These are phyloP conservation scores for Gymnorhina tibicen DNA, from an alignment of 2,113 vertebrate species.

Conservation along the genomic window DNA sequence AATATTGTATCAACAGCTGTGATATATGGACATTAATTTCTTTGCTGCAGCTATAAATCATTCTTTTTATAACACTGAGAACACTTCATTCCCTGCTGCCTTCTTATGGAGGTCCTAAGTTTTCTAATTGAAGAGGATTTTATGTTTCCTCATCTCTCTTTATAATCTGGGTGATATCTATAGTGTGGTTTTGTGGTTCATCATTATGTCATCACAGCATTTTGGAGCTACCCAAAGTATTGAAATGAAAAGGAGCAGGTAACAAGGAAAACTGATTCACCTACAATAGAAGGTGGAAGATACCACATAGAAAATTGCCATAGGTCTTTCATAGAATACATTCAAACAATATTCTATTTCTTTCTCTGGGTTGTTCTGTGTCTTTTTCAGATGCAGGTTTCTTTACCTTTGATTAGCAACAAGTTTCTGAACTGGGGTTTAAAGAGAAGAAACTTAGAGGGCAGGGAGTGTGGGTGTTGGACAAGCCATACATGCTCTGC, in stretches of 20 bases:
- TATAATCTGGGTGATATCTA: not conserved
- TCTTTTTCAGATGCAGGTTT: not conserved
- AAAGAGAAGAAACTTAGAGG: not conserved
- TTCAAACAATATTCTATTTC: not conserved
- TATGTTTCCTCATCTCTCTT: not conserved
- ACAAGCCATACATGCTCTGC: not conserved
- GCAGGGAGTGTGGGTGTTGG: not conserved
- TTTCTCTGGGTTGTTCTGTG: not conserved
- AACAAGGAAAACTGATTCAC: not conserved
- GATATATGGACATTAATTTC: not conserved
- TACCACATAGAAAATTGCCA: accelerated
- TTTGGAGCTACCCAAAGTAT: not conserved
- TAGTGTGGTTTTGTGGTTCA: not conserved
- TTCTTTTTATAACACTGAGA: not conserved
- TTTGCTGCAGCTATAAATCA: not conserved
- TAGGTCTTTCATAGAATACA: not conserved
- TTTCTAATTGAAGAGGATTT: not conserved
- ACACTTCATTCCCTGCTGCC: not conserved
- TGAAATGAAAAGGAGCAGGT: not conserved
- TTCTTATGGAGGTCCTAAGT: not conserved
- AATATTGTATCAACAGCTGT: not conserved
- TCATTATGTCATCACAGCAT: not conserved
- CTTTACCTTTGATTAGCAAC: not conserved
- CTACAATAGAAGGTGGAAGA: not conserved
- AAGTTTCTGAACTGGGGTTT: not conserved